Conservation (phyloP, 2,113 vertebrate species). For the Montifringilla adamsi region DNA sequence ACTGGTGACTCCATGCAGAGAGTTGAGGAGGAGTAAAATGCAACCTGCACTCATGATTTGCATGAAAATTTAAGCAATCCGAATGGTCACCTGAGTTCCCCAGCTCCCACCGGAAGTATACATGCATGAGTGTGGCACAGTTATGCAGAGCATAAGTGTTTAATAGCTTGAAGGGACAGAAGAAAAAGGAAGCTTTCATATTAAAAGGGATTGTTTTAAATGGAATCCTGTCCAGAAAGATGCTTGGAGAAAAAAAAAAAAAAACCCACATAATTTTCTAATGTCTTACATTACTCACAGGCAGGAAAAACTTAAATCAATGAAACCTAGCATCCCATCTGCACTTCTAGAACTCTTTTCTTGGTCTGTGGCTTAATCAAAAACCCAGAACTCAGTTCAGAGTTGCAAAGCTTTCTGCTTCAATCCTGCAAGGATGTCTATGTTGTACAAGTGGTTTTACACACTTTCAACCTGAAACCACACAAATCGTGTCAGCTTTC, state of each 20-base stretch:
- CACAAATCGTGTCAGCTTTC: not conserved
- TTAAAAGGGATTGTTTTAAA: not conserved
- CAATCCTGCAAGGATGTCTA: not conserved
- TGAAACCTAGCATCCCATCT: not conserved
- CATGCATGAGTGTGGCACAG: not conserved
- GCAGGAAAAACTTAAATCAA: not conserved
- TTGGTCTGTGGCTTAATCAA: not conserved
- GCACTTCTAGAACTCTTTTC: not conserved
- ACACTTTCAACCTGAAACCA: not conserved
- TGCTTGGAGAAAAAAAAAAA: not conserved
- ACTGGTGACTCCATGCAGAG: not conserved
- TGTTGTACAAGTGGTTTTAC: not conserved
- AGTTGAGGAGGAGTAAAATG: not conserved
- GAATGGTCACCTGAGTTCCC: not conserved
- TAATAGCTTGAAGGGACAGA: not conserved
- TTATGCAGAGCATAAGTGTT: not conserved
- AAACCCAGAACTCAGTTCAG: not conserved
- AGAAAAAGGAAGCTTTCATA: not conserved
- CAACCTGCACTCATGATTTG: not conserved
- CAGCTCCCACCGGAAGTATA: rapidly evolving
- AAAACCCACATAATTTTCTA: not conserved
- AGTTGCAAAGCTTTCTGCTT: slow-evolving; percentile 1
- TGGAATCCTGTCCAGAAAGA: not conserved
- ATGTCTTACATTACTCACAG: not conserved
- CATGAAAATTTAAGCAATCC: not conserved